Evolutionary conservation across 1,140 invertebrate genomes (phyloP).

Genomic region (Sogatella furcifera): DNA sequence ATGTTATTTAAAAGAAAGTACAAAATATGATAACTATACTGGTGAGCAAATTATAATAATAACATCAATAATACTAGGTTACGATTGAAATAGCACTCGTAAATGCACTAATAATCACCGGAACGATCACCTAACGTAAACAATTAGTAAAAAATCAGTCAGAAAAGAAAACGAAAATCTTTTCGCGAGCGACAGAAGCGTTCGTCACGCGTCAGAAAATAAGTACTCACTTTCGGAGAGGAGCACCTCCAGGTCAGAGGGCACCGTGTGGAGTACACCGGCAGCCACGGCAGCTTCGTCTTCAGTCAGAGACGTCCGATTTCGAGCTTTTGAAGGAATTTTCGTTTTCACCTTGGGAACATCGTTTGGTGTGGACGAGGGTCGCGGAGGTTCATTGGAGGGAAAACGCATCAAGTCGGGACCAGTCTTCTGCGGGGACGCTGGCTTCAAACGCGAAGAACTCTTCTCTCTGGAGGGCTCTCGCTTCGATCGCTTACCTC

Average conservation of each 20-base stretch:
- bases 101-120: no score
- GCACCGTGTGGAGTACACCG: conserved; percentile 40
- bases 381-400: conserved; percentile 12
- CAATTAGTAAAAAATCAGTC: no score
- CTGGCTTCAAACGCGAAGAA: no score
- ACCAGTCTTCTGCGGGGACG: background rate
- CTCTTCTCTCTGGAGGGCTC: background rate
- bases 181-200: background rate
- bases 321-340: background rate
- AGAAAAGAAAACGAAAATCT: no score
- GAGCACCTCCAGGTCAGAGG: conserved; percentile 48
- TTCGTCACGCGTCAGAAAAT: conserved; percentile 42
- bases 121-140: no score
- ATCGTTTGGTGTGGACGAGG: conserved; percentile 18
- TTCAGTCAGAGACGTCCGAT: background rate
- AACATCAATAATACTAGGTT: no score
- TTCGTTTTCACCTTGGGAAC: no score
- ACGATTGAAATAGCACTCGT: no score
- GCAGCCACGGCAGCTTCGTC: no score
- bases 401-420: conserved; percentile 15
- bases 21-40: no score
- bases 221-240: conserved; percentile 49
- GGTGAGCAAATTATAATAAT: no score
- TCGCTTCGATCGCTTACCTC: background rate
- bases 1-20: no score